Conservation (phyloP, 2,888 invertebrate species). For the Archaeoteleia sp. region DNA sequence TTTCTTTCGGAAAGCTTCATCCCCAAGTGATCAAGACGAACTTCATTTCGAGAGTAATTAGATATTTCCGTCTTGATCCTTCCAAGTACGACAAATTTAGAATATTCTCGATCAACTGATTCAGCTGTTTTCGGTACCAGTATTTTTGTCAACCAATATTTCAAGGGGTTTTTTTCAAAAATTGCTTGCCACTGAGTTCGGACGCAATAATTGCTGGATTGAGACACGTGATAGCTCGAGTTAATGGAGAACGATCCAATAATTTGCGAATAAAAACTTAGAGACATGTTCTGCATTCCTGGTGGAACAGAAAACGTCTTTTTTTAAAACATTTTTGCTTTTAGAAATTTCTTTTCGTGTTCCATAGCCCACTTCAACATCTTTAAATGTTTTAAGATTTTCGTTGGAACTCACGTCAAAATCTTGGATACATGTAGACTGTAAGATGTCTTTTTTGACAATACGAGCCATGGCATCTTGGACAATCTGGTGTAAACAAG, state of each 20-base stretch:
- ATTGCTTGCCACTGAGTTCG: too few species aligned
- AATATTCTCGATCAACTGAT: conserved; percentile 7
- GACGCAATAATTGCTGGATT: conserved; percentile 13
- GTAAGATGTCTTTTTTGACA: conserved; percentile 27
- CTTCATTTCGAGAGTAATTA: neutral
- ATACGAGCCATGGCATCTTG: conserved; percentile 27
- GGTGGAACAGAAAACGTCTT: too few species aligned
- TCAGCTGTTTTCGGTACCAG: conserved; percentile 4
- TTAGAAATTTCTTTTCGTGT: conserved; percentile 8
- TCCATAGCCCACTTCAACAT: conserved; percentile 14
- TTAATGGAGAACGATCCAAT: conserved; percentile 24
- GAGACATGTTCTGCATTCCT: conserved; percentile 33
- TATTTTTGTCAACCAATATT: conserved; percentile 7
- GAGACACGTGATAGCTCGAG: conserved; percentile 11
- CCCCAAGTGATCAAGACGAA: too few species aligned
- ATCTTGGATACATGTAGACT: neutral
- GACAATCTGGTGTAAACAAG: conserved; percentile 1
- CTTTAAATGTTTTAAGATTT: neutral
- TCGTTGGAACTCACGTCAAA: conserved; percentile 1
- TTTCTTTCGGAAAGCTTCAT: too few species aligned
- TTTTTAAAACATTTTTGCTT: conserved; percentile 16
- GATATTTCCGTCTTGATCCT: too few species aligned
- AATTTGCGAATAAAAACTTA: too few species aligned
- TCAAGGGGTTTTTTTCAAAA: too few species aligned
- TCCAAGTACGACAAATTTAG: too few species aligned